phyloP scores from a whole-genome alignment of 2,888 invertebrate species.

The Drosophila lacicola region DNA sequence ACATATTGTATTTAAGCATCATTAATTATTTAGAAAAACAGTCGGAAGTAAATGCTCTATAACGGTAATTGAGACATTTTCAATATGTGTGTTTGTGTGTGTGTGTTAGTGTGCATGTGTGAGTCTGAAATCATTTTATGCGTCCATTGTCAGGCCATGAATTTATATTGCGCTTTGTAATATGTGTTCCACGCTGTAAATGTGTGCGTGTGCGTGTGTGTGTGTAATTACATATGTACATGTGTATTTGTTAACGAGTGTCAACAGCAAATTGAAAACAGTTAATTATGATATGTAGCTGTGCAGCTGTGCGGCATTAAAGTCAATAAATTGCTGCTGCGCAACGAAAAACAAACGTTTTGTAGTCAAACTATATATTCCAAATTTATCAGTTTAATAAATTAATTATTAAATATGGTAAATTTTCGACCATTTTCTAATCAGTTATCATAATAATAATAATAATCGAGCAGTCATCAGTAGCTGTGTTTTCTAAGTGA shows the following conservation, averaged over 20 bases:
- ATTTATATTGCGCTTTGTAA: constrained; percentile 56
- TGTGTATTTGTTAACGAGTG: constrained; percentile 50
- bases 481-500: background rate
- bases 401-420: constrained; percentile 10
- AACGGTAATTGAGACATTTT: constrained; percentile 81
- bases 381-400: background rate
- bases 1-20: constrained; percentile 73
- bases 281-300: constrained; percentile 51
- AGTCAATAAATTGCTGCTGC: constrained; percentile 13
- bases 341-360: background rate
- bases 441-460: background rate
- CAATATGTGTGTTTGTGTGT: constrained; percentile 61
- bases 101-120: background rate
- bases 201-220: constrained; percentile 5
- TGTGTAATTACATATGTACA: constrained; percentile 38
- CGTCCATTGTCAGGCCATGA: constrained; percentile 47
- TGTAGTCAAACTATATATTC: background rate
- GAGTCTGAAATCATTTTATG: constrained; percentile 55
- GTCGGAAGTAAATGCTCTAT: constrained; percentile 76
- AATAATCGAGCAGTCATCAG: background rate
- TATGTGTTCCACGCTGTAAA: constrained; percentile 20
- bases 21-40: constrained; percentile 80
- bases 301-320: constrained; percentile 1
- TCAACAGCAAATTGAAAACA: constrained; percentile 62
- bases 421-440: background rate